Base-by-base conservation (phyloP, 2,888 invertebrate species). In the Laothoe populi region DNA sequence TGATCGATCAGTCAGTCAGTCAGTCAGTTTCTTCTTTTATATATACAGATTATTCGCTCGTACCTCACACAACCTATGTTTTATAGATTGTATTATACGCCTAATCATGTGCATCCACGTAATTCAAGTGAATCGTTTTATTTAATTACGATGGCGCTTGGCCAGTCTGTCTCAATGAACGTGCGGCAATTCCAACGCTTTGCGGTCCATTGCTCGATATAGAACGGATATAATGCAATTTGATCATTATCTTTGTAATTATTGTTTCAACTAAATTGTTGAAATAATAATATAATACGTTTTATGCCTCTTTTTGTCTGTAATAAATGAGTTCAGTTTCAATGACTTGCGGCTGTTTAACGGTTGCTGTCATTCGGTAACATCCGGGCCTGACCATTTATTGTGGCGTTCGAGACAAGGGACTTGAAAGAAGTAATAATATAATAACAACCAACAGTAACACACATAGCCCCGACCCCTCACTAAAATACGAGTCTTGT, bases 141-240 rank as follows among this genome's bases (percentile, higher is more conserved):
- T 77, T 72, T 75, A 76, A 79, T 80, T 82, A 78, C 65, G 62
- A 65, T 74, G 79, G 80, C 78, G 77, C 80, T 73, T 73, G 61
- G 53, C 42, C 58, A 46, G 57, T 61, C 63, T 35, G 60, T 61
- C 61, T 71, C 63, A 73, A 72, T 70, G 70, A 64, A 77, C 78
- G 80, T 75, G 78, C 53, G 72, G 66, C 24, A 42, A 59, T 63
- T 31, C 59, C 4, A 57, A 45, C 21, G 31, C 16, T 44, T 53
- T 57, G 57, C 53, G n/a, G 61, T 57, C 45, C 16, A 23, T 24
- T 23, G 23, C 16, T 45, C 26, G 10, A 46, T 48, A 60, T 49
- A 24, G 60, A 49, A 40, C 60, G 60, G 48, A 60, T 60, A 46
- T 46, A 40, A 38, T 35, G 23, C 48, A 40, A 49, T 60, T 38